Evolutionary conservation across 1,140 invertebrate species (phyloP).

Genomic region (Euglossa dilemma): DNA sequence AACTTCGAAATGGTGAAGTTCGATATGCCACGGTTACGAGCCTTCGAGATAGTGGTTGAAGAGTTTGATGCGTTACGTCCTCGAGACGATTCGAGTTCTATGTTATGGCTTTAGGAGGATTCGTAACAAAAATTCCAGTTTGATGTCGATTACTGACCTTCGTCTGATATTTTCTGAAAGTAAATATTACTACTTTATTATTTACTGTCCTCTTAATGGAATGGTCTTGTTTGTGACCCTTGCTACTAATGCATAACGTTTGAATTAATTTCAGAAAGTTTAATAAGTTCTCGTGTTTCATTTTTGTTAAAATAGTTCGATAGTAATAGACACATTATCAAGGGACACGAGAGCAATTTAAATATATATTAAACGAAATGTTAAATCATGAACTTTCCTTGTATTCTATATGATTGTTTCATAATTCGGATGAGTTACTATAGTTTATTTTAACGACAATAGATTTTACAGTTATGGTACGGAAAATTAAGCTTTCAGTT

Average conservation of each 20-base stretch:
- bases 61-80: not conserved
- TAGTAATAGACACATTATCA: not conserved
- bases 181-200: no score
- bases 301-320: not conserved
- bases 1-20: not conserved
- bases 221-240: no score
- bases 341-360: not conserved
- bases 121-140: no score
- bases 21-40: not conserved
- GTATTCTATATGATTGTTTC: not conserved
- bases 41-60: not conserved
- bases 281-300: no score
- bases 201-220: no score
- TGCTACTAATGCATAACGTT: no score
- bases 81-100: not conserved
- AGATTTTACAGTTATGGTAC: not conserved
- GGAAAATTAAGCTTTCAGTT: not conserved
- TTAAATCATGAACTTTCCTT: not conserved
- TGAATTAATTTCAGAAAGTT: no score
- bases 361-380: not conserved
- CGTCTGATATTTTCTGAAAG: no score
- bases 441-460: no score
- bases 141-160: no score
- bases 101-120: not conserved
- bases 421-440: not conserved